These are phyloP conservation scores for Melanchra persicariae DNA, from an alignment of 2,888 invertebrate genomes.

Conservation along the genomic window DNA sequence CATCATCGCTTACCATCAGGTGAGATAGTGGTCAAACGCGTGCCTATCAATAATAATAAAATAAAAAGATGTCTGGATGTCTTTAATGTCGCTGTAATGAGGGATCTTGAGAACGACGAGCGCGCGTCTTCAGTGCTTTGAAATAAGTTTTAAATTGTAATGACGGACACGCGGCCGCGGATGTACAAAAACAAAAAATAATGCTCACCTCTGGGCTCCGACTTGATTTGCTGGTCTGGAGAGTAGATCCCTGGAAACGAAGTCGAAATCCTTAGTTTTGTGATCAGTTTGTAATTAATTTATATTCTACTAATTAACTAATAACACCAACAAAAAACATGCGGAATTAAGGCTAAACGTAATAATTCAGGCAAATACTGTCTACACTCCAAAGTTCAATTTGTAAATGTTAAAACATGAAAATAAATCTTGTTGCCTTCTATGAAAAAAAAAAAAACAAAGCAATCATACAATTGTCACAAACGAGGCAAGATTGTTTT, in stretches of 20 bases:
- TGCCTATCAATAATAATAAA: too few relatives aligned
- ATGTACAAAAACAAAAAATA: neutral
- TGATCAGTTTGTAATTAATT: neutral
- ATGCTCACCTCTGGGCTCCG: conserved; percentile 82
- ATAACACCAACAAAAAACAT: conserved; percentile 49
- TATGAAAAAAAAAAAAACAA: too few relatives aligned
- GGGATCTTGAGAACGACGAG: neutral
- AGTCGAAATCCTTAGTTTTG: conserved; percentile 25
- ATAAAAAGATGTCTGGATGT: too few relatives aligned
- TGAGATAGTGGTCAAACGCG: too few relatives aligned
- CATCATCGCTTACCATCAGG: too few relatives aligned
- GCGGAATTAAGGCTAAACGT: conserved; percentile 28
- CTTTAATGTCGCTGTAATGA: too few relatives aligned
- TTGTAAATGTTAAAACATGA: neutral
- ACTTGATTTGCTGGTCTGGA: conserved; percentile 77
- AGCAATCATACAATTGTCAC: too few relatives aligned
- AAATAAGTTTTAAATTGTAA: neutral
- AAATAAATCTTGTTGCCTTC: too few relatives aligned
- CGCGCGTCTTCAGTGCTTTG: neutral
- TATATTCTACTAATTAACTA: conserved; percentile 17
- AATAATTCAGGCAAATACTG: neutral
- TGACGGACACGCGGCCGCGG: neutral
- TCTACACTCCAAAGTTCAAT: neutral
- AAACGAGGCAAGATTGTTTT: too few relatives aligned
- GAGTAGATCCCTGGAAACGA: conserved; percentile 70